These are phyloP conservation scores for Drosophila aldrichi DNA, from an alignment of 2,888 invertebrate genomes.

Conservation along the genomic window DNA sequence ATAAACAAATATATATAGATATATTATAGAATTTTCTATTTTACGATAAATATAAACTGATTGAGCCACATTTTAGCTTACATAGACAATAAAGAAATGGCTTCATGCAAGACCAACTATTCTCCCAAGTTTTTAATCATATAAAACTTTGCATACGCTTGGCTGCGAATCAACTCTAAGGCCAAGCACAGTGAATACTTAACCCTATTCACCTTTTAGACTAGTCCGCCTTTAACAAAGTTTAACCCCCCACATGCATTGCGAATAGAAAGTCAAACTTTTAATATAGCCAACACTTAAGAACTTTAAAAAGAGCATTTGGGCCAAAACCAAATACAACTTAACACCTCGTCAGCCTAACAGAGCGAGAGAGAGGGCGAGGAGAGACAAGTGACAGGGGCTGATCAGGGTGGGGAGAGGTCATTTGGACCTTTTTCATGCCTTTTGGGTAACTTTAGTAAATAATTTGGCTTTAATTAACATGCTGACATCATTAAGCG, in stretches of 20 bases:
- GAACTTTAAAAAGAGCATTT: slow-evolving; percentile 47
- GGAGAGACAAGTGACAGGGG: neutral
- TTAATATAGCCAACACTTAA: slow-evolving; percentile 38
- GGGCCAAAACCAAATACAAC: slow-evolving; percentile 10
- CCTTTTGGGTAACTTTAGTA: slow-evolving; percentile 62
- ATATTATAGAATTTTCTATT: too few relatives aligned
- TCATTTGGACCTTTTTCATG: slow-evolving; percentile 13
- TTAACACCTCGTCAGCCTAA: slow-evolving; percentile 31
- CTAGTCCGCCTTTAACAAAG: slow-evolving; percentile 1
- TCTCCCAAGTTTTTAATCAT: slow-evolving; percentile 1
- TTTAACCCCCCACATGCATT: slow-evolving; percentile 24
- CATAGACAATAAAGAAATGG: too few relatives aligned
- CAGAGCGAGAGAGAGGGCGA: neutral
- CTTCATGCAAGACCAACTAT: neutral
- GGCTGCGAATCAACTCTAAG: neutral
- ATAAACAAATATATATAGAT: too few relatives aligned
- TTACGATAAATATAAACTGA: too few relatives aligned
- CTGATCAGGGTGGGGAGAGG: neutral
- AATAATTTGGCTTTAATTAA: slow-evolving; percentile 84
- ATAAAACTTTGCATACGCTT: neutral
- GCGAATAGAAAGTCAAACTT: slow-evolving; percentile 26
- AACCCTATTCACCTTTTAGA: neutral
- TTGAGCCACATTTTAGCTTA: too few relatives aligned
- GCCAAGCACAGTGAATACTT: neutral
- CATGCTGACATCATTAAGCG: slow-evolving; percentile 81